Base-by-base conservation (phyloP, 1,140 invertebrate genomes). In the Drosophila jambulina region DNA sequence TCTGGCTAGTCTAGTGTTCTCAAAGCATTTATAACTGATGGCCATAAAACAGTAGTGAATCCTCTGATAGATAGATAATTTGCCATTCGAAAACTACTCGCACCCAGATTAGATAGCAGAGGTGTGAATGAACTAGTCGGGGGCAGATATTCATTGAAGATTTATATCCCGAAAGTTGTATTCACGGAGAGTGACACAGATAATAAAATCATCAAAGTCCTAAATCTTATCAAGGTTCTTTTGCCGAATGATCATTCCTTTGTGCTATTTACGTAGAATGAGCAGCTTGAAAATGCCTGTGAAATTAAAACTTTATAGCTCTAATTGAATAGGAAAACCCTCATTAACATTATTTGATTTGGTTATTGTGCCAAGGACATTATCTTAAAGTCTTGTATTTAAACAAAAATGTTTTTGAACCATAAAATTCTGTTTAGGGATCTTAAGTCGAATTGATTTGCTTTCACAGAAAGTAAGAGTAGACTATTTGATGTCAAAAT, bases 31-130 rank as follows among this genome's bases (percentile, higher is more conserved):
- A 29, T 27, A 2, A 61, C 49, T 61, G 58, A 13, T 49, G 45
- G 43, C 17, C 60, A 19, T 68, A 65, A 68, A 68, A 42, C 17
- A 42, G 4, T 34, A 34, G 19, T 36, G 43, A 27, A 36, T 63
- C 25, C 8, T 29, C n/a, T 12, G 17, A 48, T 48, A 48, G 58
- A 68, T 29, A 63, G 59, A 9, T 29, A 48, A 42, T 62, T 25
- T 34, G 32, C 25, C 10, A 36, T 23, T 62, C 1, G 34, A 17
- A 23, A 68, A 63, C 64, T 63, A 49, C 15, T 59, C 1, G 21
- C 12, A 5, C 15, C 17, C 12, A n/a, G 64, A 68, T 68, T 12
- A 68, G 64, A 68, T 68, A 38, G 59, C 8, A 27, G 8, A 10
- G 12, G 34, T 63, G 58, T 49, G 15, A 63, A 68, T 68, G 25